Evolutionary conservation across 2,113 vertebrate species (phyloP).

Genomic region (Muntiacus muntjak): DNA sequence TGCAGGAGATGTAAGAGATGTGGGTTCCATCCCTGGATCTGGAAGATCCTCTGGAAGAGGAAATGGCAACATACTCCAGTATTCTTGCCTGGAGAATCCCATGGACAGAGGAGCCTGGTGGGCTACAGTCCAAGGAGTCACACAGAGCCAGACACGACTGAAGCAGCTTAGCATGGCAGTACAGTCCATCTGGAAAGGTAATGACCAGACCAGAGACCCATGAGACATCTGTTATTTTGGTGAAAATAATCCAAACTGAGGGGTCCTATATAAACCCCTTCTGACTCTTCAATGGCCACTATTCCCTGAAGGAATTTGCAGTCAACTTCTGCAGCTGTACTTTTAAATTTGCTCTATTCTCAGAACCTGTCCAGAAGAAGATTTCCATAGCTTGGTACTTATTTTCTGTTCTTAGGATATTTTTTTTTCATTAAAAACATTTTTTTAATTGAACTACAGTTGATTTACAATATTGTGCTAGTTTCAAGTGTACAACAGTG

Average conservation of each 20-base stretch:
- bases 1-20: neutral
- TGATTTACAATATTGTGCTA: neutral
- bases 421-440: neutral
- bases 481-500: neutral
- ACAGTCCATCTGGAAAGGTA: neutral
- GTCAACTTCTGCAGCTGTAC: neutral
- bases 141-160: neutral
- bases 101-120: neutral
- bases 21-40: neutral
- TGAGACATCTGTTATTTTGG: neutral
- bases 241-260: neutral
- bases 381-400: neutral
- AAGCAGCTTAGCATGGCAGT: neutral
- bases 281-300: neutral
- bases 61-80: neutral
- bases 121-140: neutral
- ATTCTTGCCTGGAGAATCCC: neutral
- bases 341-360: conserved; percentile 2
- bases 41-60: neutral
- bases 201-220: neutral
- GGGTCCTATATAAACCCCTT: neutral
- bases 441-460: neutral
- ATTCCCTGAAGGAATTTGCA: neutral
- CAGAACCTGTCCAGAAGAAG: neutral
- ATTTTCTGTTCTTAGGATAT: neutral